These are phyloP conservation scores for Nyctibius grandis DNA, from an alignment of 2,797 vertebrate species.

Conservation along the genomic window DNA sequence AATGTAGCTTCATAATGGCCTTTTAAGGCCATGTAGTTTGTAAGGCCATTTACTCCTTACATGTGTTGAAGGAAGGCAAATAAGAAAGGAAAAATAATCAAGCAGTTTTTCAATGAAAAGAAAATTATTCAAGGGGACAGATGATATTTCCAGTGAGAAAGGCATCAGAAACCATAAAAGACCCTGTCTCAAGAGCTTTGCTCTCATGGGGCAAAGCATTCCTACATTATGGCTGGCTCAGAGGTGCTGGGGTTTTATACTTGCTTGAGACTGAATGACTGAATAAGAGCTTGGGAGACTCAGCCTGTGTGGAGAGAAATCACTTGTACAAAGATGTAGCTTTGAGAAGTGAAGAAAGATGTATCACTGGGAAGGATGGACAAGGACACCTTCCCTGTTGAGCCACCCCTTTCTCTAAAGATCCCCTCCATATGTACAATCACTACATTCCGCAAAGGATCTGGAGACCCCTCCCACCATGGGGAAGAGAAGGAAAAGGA, in stretches of 20 bases:
- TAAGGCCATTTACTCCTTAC: background rate
- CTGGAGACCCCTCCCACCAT: background rate
- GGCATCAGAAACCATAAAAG: background rate
- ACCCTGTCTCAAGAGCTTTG: background rate
- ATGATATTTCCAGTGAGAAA: background rate
- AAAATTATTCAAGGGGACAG: background rate
- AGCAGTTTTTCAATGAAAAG: background rate
- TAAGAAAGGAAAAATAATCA: background rate
- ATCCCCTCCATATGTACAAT: background rate
- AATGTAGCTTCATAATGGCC: background rate
- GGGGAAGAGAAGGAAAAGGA: background rate
- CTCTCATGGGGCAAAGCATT: background rate
- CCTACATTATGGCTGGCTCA: background rate
- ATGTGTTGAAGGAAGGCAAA: background rate
- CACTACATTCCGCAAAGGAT: background rate
- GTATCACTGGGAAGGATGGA: background rate
- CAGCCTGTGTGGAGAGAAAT: background rate
- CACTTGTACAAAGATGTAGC: background rate
- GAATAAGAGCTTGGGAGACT: background rate
- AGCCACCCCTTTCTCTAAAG: background rate
- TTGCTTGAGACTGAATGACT: background rate
- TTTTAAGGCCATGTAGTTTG: background rate
- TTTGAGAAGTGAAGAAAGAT: background rate
- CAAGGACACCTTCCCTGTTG: background rate
- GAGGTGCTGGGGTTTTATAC: background rate